Percentiles rank a stretch among this genome's conserved stretches.
These are phyloP conservation scores for Metopia argyrocephala DNA, from an alignment of 2,888 invertebrate species.

Conservation along the genomic window DNA sequence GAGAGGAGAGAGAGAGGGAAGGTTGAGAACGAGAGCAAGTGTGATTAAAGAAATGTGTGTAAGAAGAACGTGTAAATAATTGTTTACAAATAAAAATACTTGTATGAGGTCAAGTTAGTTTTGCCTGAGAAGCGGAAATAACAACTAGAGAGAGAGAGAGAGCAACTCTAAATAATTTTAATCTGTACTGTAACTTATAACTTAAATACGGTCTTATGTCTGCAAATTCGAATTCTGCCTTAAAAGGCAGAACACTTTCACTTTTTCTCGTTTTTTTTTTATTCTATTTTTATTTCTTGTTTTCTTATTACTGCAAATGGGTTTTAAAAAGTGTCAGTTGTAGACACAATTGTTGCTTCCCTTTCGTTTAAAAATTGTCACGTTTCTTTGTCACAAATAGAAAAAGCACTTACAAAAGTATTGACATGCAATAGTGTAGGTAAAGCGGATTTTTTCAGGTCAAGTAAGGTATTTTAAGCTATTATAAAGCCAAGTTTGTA, in stretches of 20 bases:
- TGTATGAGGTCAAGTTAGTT: conserved; percentile 46
- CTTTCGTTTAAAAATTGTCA: conserved; percentile 24
- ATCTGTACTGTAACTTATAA: no score
- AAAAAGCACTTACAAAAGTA: background rate
- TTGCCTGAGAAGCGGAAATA: background rate
- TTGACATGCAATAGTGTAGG: no score
- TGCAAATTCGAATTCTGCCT: no score
- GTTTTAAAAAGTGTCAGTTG: conserved; percentile 50
- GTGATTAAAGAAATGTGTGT: background rate
- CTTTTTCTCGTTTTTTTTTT: background rate
- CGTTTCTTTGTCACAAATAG: background rate
- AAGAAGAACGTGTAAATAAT: background rate
- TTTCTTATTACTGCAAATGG: background rate
- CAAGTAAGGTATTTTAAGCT: no score
- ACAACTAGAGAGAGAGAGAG: background rate
- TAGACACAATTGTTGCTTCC: conserved; percentile 24
- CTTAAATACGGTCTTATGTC: no score
- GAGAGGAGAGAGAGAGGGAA: background rate
- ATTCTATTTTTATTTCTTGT: background rate
- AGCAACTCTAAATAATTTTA: no score
- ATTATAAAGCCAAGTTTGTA: no score
- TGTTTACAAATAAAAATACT: background rate
- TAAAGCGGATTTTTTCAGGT: no score
- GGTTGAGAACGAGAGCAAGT: background rate
- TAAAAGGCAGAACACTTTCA: background rate